Evolutionary conservation across 2,888 invertebrate species (phyloP).

Genomic region (Cinara cedri): DNA sequence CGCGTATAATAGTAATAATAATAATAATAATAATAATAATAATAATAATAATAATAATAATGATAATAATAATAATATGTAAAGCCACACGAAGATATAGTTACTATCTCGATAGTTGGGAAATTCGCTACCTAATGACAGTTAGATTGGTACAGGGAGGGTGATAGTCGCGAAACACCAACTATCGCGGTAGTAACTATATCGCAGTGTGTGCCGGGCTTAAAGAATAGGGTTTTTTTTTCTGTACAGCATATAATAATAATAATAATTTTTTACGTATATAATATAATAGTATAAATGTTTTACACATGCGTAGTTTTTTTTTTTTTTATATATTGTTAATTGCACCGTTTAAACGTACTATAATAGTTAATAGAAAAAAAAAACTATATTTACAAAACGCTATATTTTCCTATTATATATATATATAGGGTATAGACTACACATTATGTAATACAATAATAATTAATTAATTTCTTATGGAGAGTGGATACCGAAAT

Average conservation of each 20-base stretch:
- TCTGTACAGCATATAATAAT: slow-evolving; percentile 19
- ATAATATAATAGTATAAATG: slow-evolving; percentile 7
- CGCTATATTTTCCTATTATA: too few relatives aligned
- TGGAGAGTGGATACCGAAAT: too few relatives aligned
- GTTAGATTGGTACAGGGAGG: too few relatives aligned
- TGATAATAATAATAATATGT: slow-evolving; percentile 7
- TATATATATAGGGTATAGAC: neutral
- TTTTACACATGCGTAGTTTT: too few relatives aligned
- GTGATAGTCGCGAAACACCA: too few relatives aligned
- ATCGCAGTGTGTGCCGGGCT: too few relatives aligned
- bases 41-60: slow-evolving; percentile 21
- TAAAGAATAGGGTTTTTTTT: slow-evolving; percentile 15
- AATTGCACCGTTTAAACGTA: slow-evolving; percentile 55
- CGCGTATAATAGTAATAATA: slow-evolving; percentile 7
- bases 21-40: slow-evolving; percentile 19
- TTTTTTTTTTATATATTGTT: slow-evolving; percentile 24
- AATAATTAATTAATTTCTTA: neutral
- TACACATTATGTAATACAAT: neutral
- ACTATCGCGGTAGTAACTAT: too few relatives aligned
- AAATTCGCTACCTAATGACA: too few relatives aligned
- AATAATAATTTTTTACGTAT: neutral
- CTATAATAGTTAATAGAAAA: neutral
- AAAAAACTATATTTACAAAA: slow-evolving; percentile 24
- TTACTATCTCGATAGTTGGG: too few relatives aligned
- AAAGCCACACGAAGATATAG: neutral